A percentile compares a stretch with the other conserved stretches of the same genome.
phyloP scores from a whole-genome alignment of 1,140 invertebrate genomes.

The Drosophila kanapiae region DNA sequence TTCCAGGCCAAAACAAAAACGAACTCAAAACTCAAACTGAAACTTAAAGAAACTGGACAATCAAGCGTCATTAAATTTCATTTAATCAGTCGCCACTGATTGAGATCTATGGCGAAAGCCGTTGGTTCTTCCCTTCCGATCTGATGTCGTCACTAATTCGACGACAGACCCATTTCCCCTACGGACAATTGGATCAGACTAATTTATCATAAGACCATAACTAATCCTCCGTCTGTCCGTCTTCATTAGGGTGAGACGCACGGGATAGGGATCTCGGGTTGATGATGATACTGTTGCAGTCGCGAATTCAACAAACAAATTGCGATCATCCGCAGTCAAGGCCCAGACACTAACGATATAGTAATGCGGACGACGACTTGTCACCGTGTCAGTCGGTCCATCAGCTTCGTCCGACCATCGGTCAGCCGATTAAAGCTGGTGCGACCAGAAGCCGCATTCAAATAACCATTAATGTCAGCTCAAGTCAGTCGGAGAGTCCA shows the following conservation, averaged over 20 bases:
- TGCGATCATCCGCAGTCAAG: slow-evolving; percentile 46
- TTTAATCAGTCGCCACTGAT: slow-evolving; percentile 39
- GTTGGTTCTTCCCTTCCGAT: slow-evolving; percentile 8
- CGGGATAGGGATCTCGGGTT: not conserved
- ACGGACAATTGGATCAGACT: slow-evolving; percentile 46
- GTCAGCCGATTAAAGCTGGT: slow-evolving; percentile 53
- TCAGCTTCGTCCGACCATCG: slow-evolving; percentile 39
- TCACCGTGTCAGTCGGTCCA: slow-evolving; percentile 40
- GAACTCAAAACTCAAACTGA: slow-evolving; percentile 1
- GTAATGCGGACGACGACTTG: slow-evolving; percentile 46
- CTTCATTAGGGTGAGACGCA: slow-evolving; percentile 44
- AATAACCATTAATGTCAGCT: slow-evolving; percentile 80
- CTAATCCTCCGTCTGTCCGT: slow-evolving; percentile 57
- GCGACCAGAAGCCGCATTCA: slow-evolving; percentile 74
- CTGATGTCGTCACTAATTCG: slow-evolving; percentile 44
- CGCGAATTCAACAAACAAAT: slow-evolving; percentile 42
- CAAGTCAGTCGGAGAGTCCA: slow-evolving; percentile 46
- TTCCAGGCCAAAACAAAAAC: not conserved
- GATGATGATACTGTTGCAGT: slow-evolving; percentile 22
- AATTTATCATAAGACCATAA: slow-evolving; percentile 60
- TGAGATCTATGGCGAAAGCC: slow-evolving; percentile 45
- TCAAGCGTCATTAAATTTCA: slow-evolving; percentile 38
- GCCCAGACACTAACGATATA: slow-evolving; percentile 59
- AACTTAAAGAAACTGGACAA: slow-evolving; percentile 4
- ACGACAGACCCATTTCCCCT: slow-evolving; percentile 15